A percentile compares a stretch with the other conserved stretches of the same genome.
Conservation (phyloP, 2,113 vertebrate genomes). For the Prionailurus viverrinus region DNA sequence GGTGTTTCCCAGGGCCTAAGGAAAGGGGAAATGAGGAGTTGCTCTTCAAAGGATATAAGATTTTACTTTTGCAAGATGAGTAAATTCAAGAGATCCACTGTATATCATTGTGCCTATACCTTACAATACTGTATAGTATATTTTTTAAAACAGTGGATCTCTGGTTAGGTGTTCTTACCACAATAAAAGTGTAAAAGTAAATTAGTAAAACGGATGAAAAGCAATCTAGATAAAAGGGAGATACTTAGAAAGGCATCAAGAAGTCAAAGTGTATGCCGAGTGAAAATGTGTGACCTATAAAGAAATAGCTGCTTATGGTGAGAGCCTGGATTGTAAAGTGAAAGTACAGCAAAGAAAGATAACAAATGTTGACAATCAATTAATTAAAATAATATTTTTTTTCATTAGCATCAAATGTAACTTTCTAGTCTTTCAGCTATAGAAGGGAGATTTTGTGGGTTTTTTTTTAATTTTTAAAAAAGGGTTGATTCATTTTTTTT, state of each 20-base stretch:
- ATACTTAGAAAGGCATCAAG: not conserved
- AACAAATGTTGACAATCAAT: not conserved
- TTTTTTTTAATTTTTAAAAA: no score
- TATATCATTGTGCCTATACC: not conserved
- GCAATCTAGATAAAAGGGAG: not conserved
- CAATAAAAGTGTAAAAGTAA: not conserved
- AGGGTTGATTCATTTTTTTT: no score
- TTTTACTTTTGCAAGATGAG: not conserved
- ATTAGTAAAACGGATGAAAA: not conserved
- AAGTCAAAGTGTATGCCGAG: fast-evolving
- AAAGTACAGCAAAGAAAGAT: not conserved
- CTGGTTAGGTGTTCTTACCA: not conserved
- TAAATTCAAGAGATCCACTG: not conserved
- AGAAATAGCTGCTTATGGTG: not conserved
- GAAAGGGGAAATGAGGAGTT: not conserved
- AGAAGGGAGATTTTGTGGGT: not conserved
- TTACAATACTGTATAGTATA: not conserved
- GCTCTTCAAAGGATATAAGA: not conserved
- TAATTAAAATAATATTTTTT: not conserved
- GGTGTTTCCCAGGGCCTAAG: no score
- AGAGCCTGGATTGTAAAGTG: not conserved
- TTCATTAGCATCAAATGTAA: not conserved
- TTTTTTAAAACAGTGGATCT: not conserved
- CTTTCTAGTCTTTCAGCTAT: not conserved
- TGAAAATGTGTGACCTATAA: not conserved